Conservation (phyloP, 2,888 invertebrate genomes). For the Embidobia sp. region DNA sequence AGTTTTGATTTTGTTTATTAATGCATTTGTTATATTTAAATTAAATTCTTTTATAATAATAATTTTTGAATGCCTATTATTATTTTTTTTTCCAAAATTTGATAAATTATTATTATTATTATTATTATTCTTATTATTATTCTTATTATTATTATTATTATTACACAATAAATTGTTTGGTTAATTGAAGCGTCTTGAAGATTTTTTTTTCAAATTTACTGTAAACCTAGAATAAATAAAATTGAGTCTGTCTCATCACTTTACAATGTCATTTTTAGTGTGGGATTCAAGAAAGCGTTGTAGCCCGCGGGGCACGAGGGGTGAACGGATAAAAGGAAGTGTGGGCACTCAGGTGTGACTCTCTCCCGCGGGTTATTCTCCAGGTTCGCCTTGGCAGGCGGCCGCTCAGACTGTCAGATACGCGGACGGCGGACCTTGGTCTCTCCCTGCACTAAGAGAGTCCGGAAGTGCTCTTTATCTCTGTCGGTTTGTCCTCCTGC, state of each 20-base stretch:
- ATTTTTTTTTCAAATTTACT: too few species aligned
- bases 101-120: too few species aligned
- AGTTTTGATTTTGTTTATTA: too few species aligned
- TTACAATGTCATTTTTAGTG: constrained; percentile 47
- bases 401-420: constrained; percentile 63
- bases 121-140: too few species aligned
- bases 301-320: constrained; percentile 58
- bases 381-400: constrained; percentile 70
- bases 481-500: constrained; percentile 80
- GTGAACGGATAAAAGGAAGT: constrained; percentile 80
- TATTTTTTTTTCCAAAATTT: too few species aligned
- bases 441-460: constrained; percentile 68
- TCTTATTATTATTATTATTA: too few species aligned
- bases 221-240: too few species aligned
- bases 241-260: constrained; percentile 25
- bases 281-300: constrained; percentile 59
- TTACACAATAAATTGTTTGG: too few species aligned
- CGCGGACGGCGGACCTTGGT: constrained; percentile 72
- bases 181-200: too few species aligned
- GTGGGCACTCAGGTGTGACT: constrained; percentile 81
- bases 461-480: constrained; percentile 81
- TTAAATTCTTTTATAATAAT: too few species aligned
- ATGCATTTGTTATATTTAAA: too few species aligned
- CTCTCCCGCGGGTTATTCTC: constrained; percentile 78
- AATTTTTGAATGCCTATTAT: too few species aligned